These are phyloP conservation scores for Ips nitidus DNA, from an alignment of 1,140 invertebrate species.

Conservation along the genomic window DNA sequence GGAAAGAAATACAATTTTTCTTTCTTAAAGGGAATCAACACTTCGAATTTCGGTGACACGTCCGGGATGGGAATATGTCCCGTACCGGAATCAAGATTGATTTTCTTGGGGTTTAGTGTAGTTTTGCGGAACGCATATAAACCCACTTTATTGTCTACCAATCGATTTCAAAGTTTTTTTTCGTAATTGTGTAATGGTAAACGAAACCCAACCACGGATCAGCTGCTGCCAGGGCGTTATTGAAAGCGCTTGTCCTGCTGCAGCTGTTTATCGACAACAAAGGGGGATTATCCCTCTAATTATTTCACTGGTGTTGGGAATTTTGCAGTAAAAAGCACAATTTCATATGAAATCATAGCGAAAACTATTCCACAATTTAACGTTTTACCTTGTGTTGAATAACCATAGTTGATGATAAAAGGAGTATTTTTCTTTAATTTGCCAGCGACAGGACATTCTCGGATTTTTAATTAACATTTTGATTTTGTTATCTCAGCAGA, in stretches of 20 bases:
- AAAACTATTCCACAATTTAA: too few relatives aligned
- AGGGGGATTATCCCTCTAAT: too few relatives aligned
- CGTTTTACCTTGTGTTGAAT: too few relatives aligned
- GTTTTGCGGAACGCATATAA: not conserved
- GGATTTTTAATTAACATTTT: slow-evolving; percentile 52
- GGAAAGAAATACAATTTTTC: slow-evolving; percentile 44
- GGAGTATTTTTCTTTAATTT: slow-evolving; percentile 49
- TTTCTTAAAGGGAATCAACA: slow-evolving; percentile 44
- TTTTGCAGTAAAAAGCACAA: too few relatives aligned
- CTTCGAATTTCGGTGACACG: slow-evolving; percentile 37
- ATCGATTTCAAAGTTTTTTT: too few relatives aligned
- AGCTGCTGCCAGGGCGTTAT: too few relatives aligned
- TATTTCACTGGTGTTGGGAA: too few relatives aligned
- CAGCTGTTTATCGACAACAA: too few relatives aligned
- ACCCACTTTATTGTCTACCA: not conserved
- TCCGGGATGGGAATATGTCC: slow-evolving; percentile 23
- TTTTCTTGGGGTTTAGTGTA: slow-evolving; percentile 9
- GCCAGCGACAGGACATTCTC: slow-evolving; percentile 43
- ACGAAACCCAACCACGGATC: too few relatives aligned
- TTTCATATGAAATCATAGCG: too few relatives aligned
- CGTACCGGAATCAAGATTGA: slow-evolving; percentile 32
- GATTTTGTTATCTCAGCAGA: slow-evolving; percentile 51
- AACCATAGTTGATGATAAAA: not conserved
- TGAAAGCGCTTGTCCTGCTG: too few relatives aligned
- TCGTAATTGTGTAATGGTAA: too few relatives aligned